Evolutionary conservation across 2,888 invertebrate genomes (phyloP), one percentile per base, ranked within the genome.

Genomic region (Andrena flavipes): DNA sequence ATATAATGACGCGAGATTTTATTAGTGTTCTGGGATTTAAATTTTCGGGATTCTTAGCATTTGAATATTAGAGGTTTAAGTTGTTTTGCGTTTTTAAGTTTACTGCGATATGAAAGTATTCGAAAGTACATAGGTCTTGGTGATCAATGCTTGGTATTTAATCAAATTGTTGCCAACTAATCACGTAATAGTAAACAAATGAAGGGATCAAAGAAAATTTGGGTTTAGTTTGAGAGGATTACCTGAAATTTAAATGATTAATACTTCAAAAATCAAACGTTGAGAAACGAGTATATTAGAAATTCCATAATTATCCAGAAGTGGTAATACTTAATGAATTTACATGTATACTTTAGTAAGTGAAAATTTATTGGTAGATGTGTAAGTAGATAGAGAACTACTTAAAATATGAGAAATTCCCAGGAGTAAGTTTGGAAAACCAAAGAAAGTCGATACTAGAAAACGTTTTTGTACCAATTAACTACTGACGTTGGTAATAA

Each of bases 401-500:
- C 54, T 72, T 78, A 80, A 79, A 71, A 68, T 72, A 70, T 20
- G 49, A 69, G 62, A 67, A 72, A 67, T 69, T 64, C 68, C 56
- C 67, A 68, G 49, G 67, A 68, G 63, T 80, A 79, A 64, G 72
- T 80, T 80, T 56, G 72, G 72, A 72, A 71, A 80, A 72, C 80
- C 80, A 80, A 80, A 80, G 80, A 80, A 68, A 62, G 67, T 72
- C 71, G 79, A 68, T 62, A 65, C 42, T 67, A 80, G 60, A 67
- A 71, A 71, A 67, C 48, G 26, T 79, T 78, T 80, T 35, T 42
- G 54, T 69, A 69, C 59, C 59, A 56, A 54, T 71, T 42, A 76
- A 51, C 60, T 62, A 71, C 62, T 70, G 62, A 72, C 54, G 51
- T 79, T 71, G 78, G 65, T 60, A 76, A 62, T 59, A 56, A 63